These are phyloP conservation scores for Rhynchotus rufescens DNA, from an alignment of 2,797 vertebrate species.

Conservation along the genomic window DNA sequence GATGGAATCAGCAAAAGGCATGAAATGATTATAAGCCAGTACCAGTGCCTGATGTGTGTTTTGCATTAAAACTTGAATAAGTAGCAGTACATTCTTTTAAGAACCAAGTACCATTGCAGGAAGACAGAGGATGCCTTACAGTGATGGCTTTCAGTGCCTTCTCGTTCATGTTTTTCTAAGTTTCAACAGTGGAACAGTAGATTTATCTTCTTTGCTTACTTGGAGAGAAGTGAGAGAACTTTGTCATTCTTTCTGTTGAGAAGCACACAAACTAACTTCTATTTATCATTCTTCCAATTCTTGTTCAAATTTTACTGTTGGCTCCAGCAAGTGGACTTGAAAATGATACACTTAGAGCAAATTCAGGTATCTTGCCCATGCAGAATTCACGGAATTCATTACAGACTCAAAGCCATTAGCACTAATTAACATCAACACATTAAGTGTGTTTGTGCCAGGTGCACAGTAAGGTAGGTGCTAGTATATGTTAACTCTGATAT, in stretches of 20 bases:
- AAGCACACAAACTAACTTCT: not conserved
- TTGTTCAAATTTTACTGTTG: not conserved
- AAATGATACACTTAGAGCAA: not conserved
- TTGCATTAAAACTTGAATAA: not conserved
- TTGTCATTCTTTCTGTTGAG: not conserved
- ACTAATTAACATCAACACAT: not conserved
- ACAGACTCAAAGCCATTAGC: not conserved
- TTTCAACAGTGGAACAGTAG: not conserved
- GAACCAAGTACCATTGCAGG: not conserved
- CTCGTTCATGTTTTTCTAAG: not conserved
- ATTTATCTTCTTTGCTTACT: not conserved
- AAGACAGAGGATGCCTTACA: not conserved
- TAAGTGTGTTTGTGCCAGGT: not conserved
- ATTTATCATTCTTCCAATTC: not conserved
- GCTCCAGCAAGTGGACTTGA: not conserved
- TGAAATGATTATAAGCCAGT: not conserved
- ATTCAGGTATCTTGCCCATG: not conserved
- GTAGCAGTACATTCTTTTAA: not conserved
- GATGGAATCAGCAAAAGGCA: not conserved
- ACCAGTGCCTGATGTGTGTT: fast-evolving
- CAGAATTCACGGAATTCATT: not conserved
- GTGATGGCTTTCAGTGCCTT: not conserved
- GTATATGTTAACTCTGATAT: not conserved
- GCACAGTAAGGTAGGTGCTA: not conserved
- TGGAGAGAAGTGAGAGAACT: not conserved